Conservation (phyloP, 2,113 vertebrate genomes). For the Centropus unirufus region DNA sequence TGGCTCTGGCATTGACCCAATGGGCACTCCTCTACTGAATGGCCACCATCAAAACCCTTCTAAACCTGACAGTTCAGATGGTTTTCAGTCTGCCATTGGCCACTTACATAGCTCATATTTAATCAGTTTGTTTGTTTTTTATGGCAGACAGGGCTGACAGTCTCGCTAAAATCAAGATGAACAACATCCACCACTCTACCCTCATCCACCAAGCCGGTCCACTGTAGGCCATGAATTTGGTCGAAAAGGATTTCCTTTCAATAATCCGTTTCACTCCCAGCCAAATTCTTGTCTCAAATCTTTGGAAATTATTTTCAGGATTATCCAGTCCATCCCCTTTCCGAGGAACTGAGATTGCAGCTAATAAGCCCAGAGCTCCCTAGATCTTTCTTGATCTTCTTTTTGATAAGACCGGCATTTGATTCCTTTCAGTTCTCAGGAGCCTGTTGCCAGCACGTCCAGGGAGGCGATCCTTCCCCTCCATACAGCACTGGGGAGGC, state of each 20-base stretch:
- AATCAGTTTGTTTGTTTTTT: too few species aligned
- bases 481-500: too few species aligned
- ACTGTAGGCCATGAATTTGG: neutral
- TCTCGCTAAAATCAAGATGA: too few species aligned
- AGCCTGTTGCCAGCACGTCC: neutral
- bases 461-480: neutral
- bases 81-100: too few species aligned
- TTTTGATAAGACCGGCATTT: neutral
- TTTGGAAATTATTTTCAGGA: neutral
- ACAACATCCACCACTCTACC: too few species aligned
- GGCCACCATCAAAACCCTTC: too few species aligned
- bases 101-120: too few species aligned
- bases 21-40: too few species aligned
- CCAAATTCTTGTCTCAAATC: neutral
- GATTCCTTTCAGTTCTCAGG: neutral
- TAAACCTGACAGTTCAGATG: too few species aligned
- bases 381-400: neutral
- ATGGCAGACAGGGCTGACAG: too few species aligned
- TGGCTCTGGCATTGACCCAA: too few species aligned
- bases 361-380: neutral
- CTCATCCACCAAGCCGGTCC: too few species aligned
- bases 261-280: neutral
- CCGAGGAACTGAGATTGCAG: neutral
- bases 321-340: neutral
- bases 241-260: neutral